Evolutionary conservation across 1,140 invertebrate species (phyloP), one percentile per base, ranked within the genome.

Genomic region (Procambarus virginalis): DNA sequence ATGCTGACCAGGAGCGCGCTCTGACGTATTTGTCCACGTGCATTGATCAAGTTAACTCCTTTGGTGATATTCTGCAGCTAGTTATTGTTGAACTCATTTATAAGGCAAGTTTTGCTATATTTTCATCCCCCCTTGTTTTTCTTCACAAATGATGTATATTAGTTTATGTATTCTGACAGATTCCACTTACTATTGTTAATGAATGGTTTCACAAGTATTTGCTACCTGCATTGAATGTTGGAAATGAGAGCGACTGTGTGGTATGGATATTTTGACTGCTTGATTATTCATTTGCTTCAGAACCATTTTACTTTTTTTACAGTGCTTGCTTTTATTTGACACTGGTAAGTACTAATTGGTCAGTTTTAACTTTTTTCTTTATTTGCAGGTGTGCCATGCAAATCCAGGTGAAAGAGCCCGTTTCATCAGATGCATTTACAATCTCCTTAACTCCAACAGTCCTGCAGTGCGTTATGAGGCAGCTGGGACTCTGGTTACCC

Each of bases 31-130:
- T 99, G 55, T 97, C 97, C 68, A 97, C 97, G 9, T 98, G 99
- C 93, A 96, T 99, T 77, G 98, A 99, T 94, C 97, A 98, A 94
- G 97, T 98, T 76, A 97, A 97, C 92, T 96, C 96, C 51, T 99
- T 99, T 94, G 98, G 98, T 17, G 99, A 99, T 94, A 99, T 99
- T 92, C 94, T 99, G 9, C 99, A 99, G 94, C 95, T 99, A 68
- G 98, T 99, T 48, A 99, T 99, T 93, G 99, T 99, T 0, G 99
- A 99, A 94, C 95, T 99, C 0, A 99, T 99, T 93, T 99, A 99
- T 93, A 99, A 99, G 96, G 98, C 99, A 93, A 92, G 91, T 81
- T 58, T 22, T 8, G 12, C 5, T 49, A n/a, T 78, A 83, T 89
- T 75, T 86, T n/a, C 9, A 48, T 20, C 20, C 20, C 20, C 17